Conservation (phyloP, 2,113 vertebrate genomes). For the Erythrocercus mccallii region DNA sequence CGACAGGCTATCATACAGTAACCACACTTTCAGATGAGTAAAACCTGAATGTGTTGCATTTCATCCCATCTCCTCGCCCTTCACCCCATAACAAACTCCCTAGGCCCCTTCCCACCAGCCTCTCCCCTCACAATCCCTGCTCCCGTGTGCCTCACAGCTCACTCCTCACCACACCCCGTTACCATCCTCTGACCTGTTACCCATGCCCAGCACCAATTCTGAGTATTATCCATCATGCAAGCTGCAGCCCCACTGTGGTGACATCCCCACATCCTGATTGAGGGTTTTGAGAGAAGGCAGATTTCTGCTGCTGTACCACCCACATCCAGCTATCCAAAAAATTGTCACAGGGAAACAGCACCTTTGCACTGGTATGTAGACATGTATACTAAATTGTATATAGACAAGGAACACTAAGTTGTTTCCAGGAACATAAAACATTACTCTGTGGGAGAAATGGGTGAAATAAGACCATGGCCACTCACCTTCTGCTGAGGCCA, state of each 20-base stretch:
- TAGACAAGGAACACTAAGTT: neutral
- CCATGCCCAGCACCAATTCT: neutral
- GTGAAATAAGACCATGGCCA: neutral
- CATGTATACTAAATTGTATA: neutral
- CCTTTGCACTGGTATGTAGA: fast-evolving
- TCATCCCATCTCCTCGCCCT: neutral
- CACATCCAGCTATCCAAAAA: neutral
- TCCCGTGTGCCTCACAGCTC: neutral
- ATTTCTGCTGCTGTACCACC: neutral
- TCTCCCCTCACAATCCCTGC: neutral
- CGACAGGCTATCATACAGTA: neutral
- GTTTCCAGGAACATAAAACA: neutral
- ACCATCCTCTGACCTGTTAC: neutral
- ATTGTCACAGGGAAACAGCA: neutral
- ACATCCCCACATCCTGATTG: neutral
- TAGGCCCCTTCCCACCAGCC: neutral
- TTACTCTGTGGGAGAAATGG: neutral
- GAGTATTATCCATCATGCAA: neutral
- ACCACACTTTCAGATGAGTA: neutral
- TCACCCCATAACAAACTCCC: fast-evolving
- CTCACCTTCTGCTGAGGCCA: neutral
- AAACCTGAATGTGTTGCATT: neutral
- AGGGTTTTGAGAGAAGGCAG: neutral
- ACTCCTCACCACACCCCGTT: fast-evolving
- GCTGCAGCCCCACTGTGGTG: neutral